Evolutionary conservation across 2,888 invertebrate species (phyloP).

Genomic region (Mesodorylaimus sp.): DNA sequence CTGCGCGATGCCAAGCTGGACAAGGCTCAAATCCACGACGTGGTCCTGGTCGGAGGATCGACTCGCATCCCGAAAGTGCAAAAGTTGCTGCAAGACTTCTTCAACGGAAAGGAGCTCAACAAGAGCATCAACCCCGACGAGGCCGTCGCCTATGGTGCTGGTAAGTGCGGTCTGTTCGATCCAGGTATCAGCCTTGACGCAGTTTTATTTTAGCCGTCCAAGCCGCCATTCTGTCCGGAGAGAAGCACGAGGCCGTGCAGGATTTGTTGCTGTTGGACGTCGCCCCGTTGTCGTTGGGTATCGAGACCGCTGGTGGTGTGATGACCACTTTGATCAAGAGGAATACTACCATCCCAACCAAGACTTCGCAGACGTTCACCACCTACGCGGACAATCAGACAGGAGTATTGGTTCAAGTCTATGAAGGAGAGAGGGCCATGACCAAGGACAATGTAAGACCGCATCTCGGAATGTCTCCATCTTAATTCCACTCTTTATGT

Average conservation of each 20-base stretch:
- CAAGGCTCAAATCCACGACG: conserved; percentile 53
- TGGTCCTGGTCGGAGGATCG: conserved; percentile 65
- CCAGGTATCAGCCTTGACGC: background rate
- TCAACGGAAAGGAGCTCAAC: conserved; percentile 86
- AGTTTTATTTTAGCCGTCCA: conserved; percentile 50
- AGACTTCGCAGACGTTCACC: conserved; percentile 74
- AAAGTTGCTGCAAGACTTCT: conserved; percentile 64
- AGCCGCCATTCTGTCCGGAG: conserved; percentile 79
- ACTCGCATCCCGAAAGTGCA: conserved; percentile 95
- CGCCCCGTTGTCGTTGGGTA: conserved; percentile 70
- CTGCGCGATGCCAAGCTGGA: conserved; percentile 89
- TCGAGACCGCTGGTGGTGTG: conserved; percentile 73
- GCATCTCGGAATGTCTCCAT: background rate
- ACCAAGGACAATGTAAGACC: conserved; percentile 53
- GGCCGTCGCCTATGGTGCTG: conserved; percentile 83
- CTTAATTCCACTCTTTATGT: background rate
- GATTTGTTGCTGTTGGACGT: conserved; percentile 78
- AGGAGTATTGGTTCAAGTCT: conserved; percentile 57
- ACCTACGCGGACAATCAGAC: conserved; percentile 96
- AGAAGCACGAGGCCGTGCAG: conserved; percentile 46
- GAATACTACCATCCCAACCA: conserved; percentile 89
- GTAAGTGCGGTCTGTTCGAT: conserved; percentile 8
- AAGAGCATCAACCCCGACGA: conserved; percentile 85
- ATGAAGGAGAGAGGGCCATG: conserved; percentile 47
- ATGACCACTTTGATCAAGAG: conserved; percentile 94